Evolutionary conservation across 2,888 invertebrate genomes (phyloP), one percentile per base, ranked within the genome.

Genomic region (Vannuccia rotundouncinata): DNA sequence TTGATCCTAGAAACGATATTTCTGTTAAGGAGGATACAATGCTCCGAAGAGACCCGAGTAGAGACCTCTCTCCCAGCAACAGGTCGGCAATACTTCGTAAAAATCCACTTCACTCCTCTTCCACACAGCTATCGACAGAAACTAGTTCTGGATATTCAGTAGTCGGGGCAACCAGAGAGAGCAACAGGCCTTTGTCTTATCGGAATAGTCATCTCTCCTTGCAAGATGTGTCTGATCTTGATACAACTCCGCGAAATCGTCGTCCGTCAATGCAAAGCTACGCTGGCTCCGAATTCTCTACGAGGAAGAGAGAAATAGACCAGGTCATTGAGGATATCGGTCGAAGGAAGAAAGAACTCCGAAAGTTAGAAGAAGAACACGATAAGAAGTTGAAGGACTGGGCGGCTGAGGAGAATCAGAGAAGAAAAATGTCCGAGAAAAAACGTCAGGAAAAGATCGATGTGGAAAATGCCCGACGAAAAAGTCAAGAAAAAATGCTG

Each of bases 391-490:
- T 83, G 75, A 79, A 77, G 28, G 73, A 80, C 5, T 81, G 82
- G 31, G 29, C 60, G 29, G 80, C 66, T 13, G 31, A 74, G n/a
- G 76, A 75, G 31, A 78, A 59, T 22, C 78, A 74, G 22, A 45
- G 66, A 81, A 83, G 25, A 22, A 66, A 77, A 74, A 82, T 66
- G n/a, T 31, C 82, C 5, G 80, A 79, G 29, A 81, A 80, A 59
- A 78, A 81, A 29, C 77, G 79, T 30, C 81, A 82, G 75, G 29
- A 59, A 59, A 80, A 83, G 13, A 84, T 84, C 79, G 85, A 86
- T 28, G 83, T 84, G 17, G 84, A 87, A 22, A 84, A 89, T 22
- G 74, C 28, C 29, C 30, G 89, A 31, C 76, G 81, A 76, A 81
- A 83, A 60, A 29, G 82, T 27, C 80, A 82, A 74, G 79, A 82